Evolutionary conservation across 1,140 invertebrate species (phyloP).

Genomic region (Drosophila lini): DNA sequence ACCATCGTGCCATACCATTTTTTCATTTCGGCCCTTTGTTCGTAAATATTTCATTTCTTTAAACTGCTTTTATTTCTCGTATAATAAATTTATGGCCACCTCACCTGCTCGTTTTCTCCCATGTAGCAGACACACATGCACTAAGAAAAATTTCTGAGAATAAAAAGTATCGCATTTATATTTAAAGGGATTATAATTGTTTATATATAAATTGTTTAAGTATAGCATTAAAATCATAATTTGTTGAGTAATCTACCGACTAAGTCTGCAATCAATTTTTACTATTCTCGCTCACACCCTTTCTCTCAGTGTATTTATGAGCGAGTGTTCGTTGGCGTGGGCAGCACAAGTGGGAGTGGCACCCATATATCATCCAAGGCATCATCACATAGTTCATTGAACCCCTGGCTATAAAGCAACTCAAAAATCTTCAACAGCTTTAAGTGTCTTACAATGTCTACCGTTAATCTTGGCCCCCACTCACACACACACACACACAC

Average conservation of each 20-base stretch:
- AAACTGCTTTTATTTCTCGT: conserved; percentile 58
- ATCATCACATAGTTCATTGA: conserved; percentile 80
- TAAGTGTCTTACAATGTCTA: conserved; percentile 81
- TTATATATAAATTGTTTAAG: too few species aligned
- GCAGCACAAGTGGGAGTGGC: conserved; percentile 29
- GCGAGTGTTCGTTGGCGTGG: conserved; percentile 2
- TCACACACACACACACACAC: conserved; percentile 47
- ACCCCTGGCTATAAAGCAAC: conserved; percentile 65
- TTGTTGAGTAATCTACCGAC: background rate
- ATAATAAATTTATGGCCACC: conserved; percentile 58
- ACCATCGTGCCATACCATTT: background rate
- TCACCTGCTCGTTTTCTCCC: conserved; percentile 32
- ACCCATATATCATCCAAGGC: conserved; percentile 67
- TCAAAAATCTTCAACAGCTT: conserved; percentile 78
- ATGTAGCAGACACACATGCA: conserved; percentile 9
- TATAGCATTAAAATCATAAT: too few species aligned
- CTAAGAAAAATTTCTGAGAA: background rate
- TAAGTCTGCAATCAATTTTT: background rate
- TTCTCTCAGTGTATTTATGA: conserved; percentile 7
- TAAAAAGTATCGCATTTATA: too few species aligned
- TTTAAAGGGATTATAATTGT: too few species aligned
- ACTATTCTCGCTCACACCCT: background rate
- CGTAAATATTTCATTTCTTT: conserved; percentile 57
- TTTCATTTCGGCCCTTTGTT: conserved; percentile 27
- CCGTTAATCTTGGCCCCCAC: conserved; percentile 72